These are phyloP conservation scores for Parnassius smintheus DNA, from an alignment of 2,888 invertebrate genomes.

Conservation along the genomic window DNA sequence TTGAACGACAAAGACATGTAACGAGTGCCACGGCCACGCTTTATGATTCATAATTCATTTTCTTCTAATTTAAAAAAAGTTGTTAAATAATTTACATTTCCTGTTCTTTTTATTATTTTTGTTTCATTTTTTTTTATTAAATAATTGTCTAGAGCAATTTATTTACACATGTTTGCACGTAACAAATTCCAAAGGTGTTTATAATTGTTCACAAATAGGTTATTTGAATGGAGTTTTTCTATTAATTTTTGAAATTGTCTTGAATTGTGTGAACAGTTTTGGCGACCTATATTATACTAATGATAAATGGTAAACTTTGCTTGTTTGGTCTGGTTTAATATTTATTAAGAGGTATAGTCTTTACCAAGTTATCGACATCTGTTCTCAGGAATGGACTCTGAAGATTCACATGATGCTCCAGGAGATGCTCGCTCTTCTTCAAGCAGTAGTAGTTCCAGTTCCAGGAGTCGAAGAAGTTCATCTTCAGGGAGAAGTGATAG, in stretches of 20 bases:
- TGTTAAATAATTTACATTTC: slow-evolving; percentile 16
- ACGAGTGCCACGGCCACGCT: slow-evolving; percentile 30
- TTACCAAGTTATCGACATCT: slow-evolving; percentile 44
- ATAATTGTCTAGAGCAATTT: not conserved
- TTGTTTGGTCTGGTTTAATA: slow-evolving; percentile 40
- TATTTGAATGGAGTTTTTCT: too few relatives aligned
- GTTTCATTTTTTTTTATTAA: slow-evolving; percentile 15
- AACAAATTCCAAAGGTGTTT: slow-evolving; percentile 6
- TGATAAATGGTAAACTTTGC: slow-evolving; percentile 29
- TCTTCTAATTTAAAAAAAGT: too few relatives aligned
- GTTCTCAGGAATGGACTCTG: slow-evolving; percentile 81
- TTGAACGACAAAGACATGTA: slow-evolving; percentile 20
- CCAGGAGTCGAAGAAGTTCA: slow-evolving; percentile 68
- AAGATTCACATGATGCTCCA: slow-evolving; percentile 80
- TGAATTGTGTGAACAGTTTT: slow-evolving; percentile 24
- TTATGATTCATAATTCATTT: slow-evolving; percentile 9
- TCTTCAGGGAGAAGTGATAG: slow-evolving; percentile 63
- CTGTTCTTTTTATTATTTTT: slow-evolving; percentile 18
- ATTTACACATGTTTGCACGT: not conserved
- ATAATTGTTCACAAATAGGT: not conserved
- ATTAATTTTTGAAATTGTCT: slow-evolving; percentile 15
- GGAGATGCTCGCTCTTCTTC: slow-evolving; percentile 68
- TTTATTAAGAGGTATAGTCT: slow-evolving; percentile 29
- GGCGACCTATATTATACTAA: slow-evolving; percentile 21
- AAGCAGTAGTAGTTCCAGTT: slow-evolving; percentile 75